Evolutionary conservation across 2,113 vertebrate genomes (phyloP).

Genomic region (Neodontobutis hainanensis): DNA sequence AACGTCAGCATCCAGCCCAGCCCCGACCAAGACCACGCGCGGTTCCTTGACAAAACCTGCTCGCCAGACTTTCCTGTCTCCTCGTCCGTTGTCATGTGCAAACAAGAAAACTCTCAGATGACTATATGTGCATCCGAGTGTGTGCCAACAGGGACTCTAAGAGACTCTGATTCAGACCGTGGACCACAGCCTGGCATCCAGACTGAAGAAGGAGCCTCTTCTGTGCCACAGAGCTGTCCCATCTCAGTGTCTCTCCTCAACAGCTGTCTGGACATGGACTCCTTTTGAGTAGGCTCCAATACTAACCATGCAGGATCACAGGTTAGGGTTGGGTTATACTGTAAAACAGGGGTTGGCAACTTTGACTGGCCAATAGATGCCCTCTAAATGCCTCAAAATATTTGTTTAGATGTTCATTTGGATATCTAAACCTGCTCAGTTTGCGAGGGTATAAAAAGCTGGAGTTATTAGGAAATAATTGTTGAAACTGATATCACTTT

Average conservation of each 20-base stretch:
- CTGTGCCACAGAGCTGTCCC: conserved; percentile 27
- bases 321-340: conserved; percentile 24
- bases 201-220: conserved; percentile 28
- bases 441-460: too few relatives aligned
- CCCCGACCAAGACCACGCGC: conserved; percentile 85
- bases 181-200: conserved; percentile 13
- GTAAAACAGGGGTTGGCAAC: conserved; percentile 27
- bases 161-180: background rate
- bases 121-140: conserved; percentile 40
- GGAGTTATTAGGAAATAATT: too few relatives aligned
- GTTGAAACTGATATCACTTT: too few relatives aligned
- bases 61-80: conserved; percentile 79
- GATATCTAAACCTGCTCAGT: too few relatives aligned
- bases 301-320: conserved; percentile 3
- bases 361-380: too few relatives aligned
- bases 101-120: conserved; percentile 50
- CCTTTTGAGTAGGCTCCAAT: conserved; percentile 32
- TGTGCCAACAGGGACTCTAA: conserved; percentile 23
- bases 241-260: conserved; percentile 34
- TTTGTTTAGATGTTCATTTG: too few relatives aligned
- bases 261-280: conserved; percentile 53
- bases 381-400: too few relatives aligned
- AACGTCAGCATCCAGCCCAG: conserved; percentile 84
- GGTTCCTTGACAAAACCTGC: conserved; percentile 86
- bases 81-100: conserved; percentile 53